Conservation (phyloP, 1,140 invertebrate species). For the Bemisia tabaci region DNA sequence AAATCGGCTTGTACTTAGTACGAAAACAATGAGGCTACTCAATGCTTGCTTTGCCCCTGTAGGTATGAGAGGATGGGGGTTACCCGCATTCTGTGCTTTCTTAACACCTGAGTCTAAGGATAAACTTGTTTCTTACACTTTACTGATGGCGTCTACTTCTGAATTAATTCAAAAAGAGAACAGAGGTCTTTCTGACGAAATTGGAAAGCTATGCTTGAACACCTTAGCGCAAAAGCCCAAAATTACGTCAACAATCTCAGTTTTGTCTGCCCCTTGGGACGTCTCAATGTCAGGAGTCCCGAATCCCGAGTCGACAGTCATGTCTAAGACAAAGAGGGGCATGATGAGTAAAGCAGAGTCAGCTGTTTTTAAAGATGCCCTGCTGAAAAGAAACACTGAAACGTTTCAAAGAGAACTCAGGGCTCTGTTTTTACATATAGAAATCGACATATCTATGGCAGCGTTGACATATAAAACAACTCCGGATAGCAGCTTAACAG, state of each 20-base stretch:
- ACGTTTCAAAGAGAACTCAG: not conserved
- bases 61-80: not conserved
- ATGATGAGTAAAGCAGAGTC: not conserved
- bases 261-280: not conserved
- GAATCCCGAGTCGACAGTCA: not conserved
- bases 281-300: not conserved
- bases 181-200: too few relatives aligned
- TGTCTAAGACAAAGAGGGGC: not conserved
- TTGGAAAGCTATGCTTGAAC: too few relatives aligned
- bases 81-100: not conserved
- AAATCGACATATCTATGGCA: not conserved
- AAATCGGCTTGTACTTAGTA: not conserved
- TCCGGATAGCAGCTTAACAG: not conserved
- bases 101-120: not conserved
- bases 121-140: not conserved
- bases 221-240: not conserved
- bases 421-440: not conserved
- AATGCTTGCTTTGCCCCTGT: not conserved
- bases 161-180: too few relatives aligned
- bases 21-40: not conserved
- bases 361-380: not conserved
- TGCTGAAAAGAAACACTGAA: not conserved
- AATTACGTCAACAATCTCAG: not conserved
- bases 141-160: not conserved
- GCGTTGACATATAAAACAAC: not conserved